Evolutionary conservation across 2,113 vertebrate species (phyloP), one percentile per base, ranked within the genome.

Genomic region (Nannospalax galili): DNA sequence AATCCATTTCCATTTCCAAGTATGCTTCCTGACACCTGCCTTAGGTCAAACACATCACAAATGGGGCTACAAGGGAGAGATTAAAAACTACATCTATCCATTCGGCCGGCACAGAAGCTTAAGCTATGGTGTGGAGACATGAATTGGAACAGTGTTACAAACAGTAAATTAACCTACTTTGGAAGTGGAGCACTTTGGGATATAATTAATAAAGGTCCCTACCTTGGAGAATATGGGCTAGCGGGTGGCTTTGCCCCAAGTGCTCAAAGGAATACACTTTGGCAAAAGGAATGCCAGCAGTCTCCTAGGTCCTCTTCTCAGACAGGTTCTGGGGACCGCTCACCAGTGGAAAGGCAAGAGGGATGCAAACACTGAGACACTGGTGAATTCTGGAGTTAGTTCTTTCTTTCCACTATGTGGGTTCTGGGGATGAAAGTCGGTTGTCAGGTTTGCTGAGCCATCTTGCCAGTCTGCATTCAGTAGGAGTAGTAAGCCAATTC

Each of bases 91-190:
- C 35, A 56, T 1, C 62, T 73, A 15, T 7, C 48, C 15, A 78
- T 60, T 74, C 7, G n/a, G n/a, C n/a, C n/a, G 62, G 56, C 2
- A 14, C 14, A 5, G 26, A 5, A 85, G 17, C 42, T 52, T 30
- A 19, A 1, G 0, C 69, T 65, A 30, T 2, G 58, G 26, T 1
- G 3, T 28, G 22, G 3, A 30, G 28, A 32, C 15, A 15, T 16
- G 58, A 30, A 3, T 70, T n/a, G 30, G n/a, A 90, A 12, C 16
- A 17, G 0, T 11, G 15, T 32, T 42, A 30, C 7, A 45, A 92
- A 88, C 70, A 45, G 7, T 12, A 37, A 93, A 60, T 42, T 42
- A 45, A 8, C 11, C 20, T 5, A 58, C 75, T 69, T 70, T 42
- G 52, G 28, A 88, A 89, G 35, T 79, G 42, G 56, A 79, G 10